phyloP scores from a whole-genome alignment of 1,140 invertebrate genomes.

The Papilio polytes region DNA sequence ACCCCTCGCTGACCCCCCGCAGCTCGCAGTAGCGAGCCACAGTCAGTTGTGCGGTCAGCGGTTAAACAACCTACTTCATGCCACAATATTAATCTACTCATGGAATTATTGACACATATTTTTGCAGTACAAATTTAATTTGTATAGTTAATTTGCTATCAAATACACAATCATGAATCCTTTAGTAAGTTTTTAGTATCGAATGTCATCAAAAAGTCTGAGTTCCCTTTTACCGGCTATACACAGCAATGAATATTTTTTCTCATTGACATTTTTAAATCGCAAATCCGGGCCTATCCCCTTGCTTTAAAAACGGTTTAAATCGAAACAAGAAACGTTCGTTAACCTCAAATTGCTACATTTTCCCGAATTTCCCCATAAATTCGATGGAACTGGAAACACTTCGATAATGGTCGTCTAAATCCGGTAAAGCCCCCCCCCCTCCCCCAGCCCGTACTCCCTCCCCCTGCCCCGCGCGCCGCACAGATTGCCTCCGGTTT shows the following conservation, averaged over 20 bases:
- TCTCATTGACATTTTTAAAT: not conserved
- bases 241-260: not conserved
- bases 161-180: too few relatives aligned
- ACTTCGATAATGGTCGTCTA: slow-evolving; percentile 34
- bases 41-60: not conserved
- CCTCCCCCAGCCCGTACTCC: not conserved
- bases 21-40: not conserved
- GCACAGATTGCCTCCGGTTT: slow-evolving; percentile 23
- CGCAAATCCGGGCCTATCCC: not conserved
- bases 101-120: too few relatives aligned
- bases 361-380: slow-evolving; percentile 37
- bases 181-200: not conserved
- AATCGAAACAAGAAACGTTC: slow-evolving; percentile 7
- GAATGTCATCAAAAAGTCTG: not conserved
- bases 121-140: not conserved
- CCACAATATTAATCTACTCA: too few relatives aligned
- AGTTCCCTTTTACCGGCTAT: not conserved
- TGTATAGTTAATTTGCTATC: not conserved
- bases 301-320: not conserved
- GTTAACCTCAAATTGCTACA: slow-evolving; percentile 31
- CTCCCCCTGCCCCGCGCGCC: not conserved
- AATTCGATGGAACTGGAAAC: slow-evolving; percentile 34
- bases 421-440: slow-evolving; percentile 14
- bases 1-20: not conserved
- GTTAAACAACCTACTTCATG: not conserved